Evolutionary conservation across 2,888 invertebrate genomes (phyloP).

Genomic region (Eilema depressum): DNA sequence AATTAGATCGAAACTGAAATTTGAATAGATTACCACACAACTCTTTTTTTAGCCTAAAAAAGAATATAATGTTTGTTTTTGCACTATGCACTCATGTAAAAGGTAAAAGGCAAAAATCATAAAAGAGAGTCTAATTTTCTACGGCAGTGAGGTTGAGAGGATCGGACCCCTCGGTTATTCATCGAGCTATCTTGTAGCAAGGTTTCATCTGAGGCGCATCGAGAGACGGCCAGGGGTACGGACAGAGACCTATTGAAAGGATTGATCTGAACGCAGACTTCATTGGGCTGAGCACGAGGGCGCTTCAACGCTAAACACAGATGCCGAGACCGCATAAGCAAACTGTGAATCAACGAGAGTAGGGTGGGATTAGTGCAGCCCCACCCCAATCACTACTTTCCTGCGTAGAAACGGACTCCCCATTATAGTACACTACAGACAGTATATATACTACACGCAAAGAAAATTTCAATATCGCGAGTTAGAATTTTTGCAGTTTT

Average conservation of each 20-base stretch:
- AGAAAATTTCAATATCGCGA: conserved; percentile 16
- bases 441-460: not conserved
- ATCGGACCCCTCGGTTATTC: not conserved
- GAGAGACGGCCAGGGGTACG: conserved; percentile 1
- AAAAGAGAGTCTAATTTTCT: conserved; percentile 23
- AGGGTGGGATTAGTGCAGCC: conserved; percentile 17
- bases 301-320: not conserved
- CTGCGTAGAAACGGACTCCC: conserved; percentile 29
- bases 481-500: conserved; percentile 1
- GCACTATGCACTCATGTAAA: no score
- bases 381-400: conserved; percentile 15
- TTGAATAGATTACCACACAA: no score
- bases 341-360: conserved; percentile 7
- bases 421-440: not conserved
- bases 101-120: not conserved
- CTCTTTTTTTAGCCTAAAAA: no score
- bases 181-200: conserved; percentile 8
- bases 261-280: conserved; percentile 12
- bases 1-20: no score
- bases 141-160: conserved; percentile 15
- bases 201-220: conserved; percentile 7
- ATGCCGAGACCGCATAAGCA: not conserved
- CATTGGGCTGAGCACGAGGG: not conserved
- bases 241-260: not conserved
- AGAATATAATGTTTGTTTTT: no score